Evolutionary conservation across 2,113 vertebrate species (phyloP), one percentile per base, ranked within the genome.

Genomic region (Chloebia gouldiae): DNA sequence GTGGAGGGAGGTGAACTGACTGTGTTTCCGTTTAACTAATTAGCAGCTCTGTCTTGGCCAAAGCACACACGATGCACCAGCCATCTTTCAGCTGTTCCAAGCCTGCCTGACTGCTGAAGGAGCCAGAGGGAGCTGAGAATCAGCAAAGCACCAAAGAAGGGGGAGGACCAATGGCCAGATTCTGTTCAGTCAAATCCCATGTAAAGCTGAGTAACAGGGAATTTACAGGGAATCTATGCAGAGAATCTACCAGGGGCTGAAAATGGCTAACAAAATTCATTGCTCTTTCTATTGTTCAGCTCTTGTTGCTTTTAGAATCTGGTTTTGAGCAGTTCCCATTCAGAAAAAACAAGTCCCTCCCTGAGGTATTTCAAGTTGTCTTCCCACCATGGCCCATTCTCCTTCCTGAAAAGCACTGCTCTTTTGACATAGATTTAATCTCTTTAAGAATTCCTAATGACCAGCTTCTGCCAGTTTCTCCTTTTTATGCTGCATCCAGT

Each of bases 1-100:
- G 0, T 15, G 20, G 44, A 92, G 56, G 64, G 47, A 91, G 88
- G 49, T 50, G 44, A 92, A 84, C 45, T 79, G 85, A 85, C 65
- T 81, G 53, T 78, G 61, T 90, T 96, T 89, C 71, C 12, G 13
- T 82, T 87, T 92, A 87, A 91, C 53, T 85, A 88, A 94, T 96
- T 90, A 91, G 75, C 78, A 63, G 71, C 54, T n/a, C 47, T 66
- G 31, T 59, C 75, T 31, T 31, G 31, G 90, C 94, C 94, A 96
- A 95, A 70, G 90, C 54, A 87, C 81, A 87, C 75, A 90, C 0
- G 0, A 9, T 14, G 37, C 72, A 87, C 53, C 78, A 92, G 66
- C 42, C 87, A 45, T 86, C 91, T 85, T 66, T 54, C 88, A 85
- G 93, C 84, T 92, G 61, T 91, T 71, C 76, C 54, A 89, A 23